Evolutionary conservation across 2,888 invertebrate species (phyloP), one percentile per base, ranked within the genome.

Genomic region (Leucozona laternaria): DNA sequence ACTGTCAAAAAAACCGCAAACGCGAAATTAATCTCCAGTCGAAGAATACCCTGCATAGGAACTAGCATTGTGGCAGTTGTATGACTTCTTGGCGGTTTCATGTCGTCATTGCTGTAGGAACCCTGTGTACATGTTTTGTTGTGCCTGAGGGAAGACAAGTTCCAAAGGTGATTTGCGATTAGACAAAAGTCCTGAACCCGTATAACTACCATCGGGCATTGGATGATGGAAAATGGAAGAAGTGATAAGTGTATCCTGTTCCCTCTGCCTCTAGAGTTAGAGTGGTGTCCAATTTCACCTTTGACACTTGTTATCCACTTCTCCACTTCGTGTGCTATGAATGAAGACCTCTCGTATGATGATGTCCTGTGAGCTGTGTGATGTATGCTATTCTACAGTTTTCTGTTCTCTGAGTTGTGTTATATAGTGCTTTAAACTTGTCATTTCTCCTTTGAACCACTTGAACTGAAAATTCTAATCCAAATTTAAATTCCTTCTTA

Each of bases 211-310:
- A 48, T 25, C 20, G 34, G 22, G 50, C 31, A 22, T 34, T 34
- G 31, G 45, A 75, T 50, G 57, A 13, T 50, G 57, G 5, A 31
- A 31, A 6, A 31, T 31, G 10, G 25, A 76, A 28, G 25, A 76
- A 28, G 43, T 28, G 57, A 79, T 72, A 72, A 72, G 43, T 66
- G 17, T 70, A 75, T 76, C 50, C 50, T 48, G 31, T 75, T 50
- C 60, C 1, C 22, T 53, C 25, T 25, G 7, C 17, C 50, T 43
- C 75, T 11, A 7, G 34, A 71, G 79, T 71, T 11, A 7, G 34
- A 71, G 79, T 71, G 58, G 79, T 84, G 73, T 84, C 84, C 75
- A 73, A 79, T 84, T 79, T 83, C 83, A 79, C 79, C 71, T 84
- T 64, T 84, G 83, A 84, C 83, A 84, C 75, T 79, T 79, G 79